Evolutionary conservation across 2,797 vertebrate species (phyloP).

Genomic region (Manis javanica): DNA sequence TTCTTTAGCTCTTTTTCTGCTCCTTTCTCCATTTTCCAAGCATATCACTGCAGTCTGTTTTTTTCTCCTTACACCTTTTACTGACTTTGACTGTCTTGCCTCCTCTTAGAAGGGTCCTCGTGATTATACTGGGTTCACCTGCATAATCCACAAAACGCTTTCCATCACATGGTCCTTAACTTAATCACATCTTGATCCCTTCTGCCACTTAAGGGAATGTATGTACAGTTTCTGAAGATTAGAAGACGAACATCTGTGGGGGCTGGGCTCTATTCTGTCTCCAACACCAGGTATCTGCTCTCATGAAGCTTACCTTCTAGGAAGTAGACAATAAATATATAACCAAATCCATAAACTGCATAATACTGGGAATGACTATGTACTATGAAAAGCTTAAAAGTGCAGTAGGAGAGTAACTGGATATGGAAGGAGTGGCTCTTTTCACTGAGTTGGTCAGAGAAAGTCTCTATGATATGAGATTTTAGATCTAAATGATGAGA

Average conservation of each 20-base stretch:
- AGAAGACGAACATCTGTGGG: background rate
- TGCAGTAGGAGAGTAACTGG: background rate
- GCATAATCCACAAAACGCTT: background rate
- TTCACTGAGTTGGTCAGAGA: background rate
- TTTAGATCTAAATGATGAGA: background rate
- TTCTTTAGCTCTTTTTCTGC: background rate
- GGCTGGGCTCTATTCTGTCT: background rate
- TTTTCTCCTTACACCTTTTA: background rate
- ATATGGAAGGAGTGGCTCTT: background rate
- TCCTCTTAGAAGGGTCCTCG: background rate
- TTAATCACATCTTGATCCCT: background rate
- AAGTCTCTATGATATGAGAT: background rate
- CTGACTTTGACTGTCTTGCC: background rate
- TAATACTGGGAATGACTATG: background rate
- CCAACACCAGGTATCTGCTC: background rate
- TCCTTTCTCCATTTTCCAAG: background rate
- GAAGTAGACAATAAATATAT: background rate
- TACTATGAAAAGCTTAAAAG: background rate
- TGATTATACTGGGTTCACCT: fast-evolving
- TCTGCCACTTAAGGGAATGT: background rate
- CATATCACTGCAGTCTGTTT: background rate
- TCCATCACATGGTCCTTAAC: background rate
- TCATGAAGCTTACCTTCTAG: background rate
- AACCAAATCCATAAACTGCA: background rate
- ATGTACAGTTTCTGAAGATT: background rate